These are phyloP conservation scores for Drosophila sulfurigaster DNA, from an alignment of 1,140 invertebrate genomes.

Conservation along the genomic window DNA sequence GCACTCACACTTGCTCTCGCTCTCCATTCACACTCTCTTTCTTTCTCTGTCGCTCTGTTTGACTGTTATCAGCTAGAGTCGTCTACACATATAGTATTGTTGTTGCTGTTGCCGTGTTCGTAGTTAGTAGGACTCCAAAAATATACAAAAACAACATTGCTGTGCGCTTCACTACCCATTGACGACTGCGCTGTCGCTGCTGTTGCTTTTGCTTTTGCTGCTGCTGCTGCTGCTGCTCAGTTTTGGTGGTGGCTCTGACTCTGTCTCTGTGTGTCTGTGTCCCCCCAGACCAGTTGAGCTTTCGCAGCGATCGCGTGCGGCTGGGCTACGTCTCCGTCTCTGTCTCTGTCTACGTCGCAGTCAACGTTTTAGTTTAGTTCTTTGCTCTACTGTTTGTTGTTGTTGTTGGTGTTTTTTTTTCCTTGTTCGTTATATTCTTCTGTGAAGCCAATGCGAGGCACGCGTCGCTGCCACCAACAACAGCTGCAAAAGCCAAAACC, in stretches of 20 bases:
- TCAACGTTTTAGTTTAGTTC: slow-evolving; percentile 16
- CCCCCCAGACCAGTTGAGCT: slow-evolving; percentile 75
- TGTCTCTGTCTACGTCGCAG: slow-evolving; percentile 17
- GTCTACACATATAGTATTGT: neutral
- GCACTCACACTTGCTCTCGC: neutral
- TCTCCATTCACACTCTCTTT: neutral
- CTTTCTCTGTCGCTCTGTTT: neutral
- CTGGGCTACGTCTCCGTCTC: slow-evolving; percentile 62
- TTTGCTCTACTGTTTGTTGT: neutral
- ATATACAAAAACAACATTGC: neutral
- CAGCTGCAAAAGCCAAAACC: slow-evolving; percentile 29
- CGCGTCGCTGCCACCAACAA: slow-evolving; percentile 36
- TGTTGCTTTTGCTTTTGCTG: slow-evolving; percentile 3
- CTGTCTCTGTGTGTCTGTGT: slow-evolving; percentile 55
- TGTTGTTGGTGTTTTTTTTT: slow-evolving; percentile 2
- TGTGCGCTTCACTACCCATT: neutral
- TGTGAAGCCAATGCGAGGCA: slow-evolving; percentile 42
- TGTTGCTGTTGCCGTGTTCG: neutral
- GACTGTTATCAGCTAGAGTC: slow-evolving; percentile 41
- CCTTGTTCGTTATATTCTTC: slow-evolving; percentile 5
- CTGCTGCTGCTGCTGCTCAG: slow-evolving; percentile 34
- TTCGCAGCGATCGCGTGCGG: slow-evolving; percentile 82
- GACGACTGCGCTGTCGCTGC: slow-evolving; percentile 10
- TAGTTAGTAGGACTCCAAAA: slow-evolving; percentile 44
- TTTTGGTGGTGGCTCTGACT: slow-evolving; percentile 36